Evolutionary conservation across 37 sponge, comb jelly and placozoan genomes (phyloP).

Genomic region (Agelas oroides): DNA sequence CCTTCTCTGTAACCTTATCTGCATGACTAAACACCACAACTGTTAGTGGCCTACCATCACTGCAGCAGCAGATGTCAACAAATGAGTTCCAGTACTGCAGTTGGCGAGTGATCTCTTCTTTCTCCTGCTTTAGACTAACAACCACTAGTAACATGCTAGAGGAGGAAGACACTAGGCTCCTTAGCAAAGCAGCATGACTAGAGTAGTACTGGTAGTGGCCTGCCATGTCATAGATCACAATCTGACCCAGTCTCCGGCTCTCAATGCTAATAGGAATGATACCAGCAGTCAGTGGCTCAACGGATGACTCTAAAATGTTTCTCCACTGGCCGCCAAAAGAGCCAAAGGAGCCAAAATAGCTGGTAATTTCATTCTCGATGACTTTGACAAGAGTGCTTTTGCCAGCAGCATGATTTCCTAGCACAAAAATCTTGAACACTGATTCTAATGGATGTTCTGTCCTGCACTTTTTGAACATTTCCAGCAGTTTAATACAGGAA

Average conservation of each 20-base stretch:
- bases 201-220: constrained; percentile 7
- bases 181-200: constrained; percentile 14
- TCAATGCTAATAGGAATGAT: background rate
- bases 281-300: constrained; percentile 16
- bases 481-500: too few relatives aligned
- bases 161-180: background rate
- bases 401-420: constrained; percentile 4
- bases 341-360: background rate
- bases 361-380: background rate
- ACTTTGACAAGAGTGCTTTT: constrained; percentile 15
- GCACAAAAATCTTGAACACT: background rate
- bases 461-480: too few relatives aligned
- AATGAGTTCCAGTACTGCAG: constrained; percentile 28
- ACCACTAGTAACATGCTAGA: constrained; percentile 5
- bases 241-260: background rate
- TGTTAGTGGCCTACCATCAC: background rate
- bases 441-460: background rate
- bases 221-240: constrained; percentile 30
- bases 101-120: background rate
- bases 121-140: background rate
- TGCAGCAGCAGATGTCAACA: background rate
- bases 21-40: constrained; percentile 18
- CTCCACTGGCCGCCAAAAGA: background rate
- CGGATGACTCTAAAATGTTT: background rate
- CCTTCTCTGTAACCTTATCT: background rate